Base-by-base conservation (phyloP, 2,888 invertebrate species). In the Tortricodes alternella region DNA sequence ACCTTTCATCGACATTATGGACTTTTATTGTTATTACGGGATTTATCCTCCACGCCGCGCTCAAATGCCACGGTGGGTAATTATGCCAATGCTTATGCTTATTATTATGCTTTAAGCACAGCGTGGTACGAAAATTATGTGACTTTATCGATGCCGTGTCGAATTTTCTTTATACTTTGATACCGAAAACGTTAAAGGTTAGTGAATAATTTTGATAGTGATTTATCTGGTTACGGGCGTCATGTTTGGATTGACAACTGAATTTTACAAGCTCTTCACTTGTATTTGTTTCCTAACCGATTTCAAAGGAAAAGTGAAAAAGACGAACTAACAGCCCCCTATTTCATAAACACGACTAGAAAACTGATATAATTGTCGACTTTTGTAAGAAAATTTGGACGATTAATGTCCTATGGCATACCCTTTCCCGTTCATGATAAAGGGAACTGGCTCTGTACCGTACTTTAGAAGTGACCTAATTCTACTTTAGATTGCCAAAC, bases 21-120 rank as follows among this genome's bases (percentile, higher is more conserved):
- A 53, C 60, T 71, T 76, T 74, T 74, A 78, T 74, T 76, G 71
- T 74, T 72, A 73, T 68, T 70, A 62, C 67, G 59, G 63, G 67
- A 73, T 73, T 76, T 73, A 73, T 74, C 68, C 59, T 60, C 59
- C 61, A 52, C 53, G 57, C 38, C 44, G 51, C 62, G 62, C 64
- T 70, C 61, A 68, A 74, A 74, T 74, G 71, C 66, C 72, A 69
- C 56, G 62, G 21, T 41, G 52, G 62, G 53, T 60, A 62, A 64
- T 67, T 63, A 66, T 68, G 65, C 52, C 62, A 63, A 11, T 51
- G 53, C n/a, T n/a, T n/a, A n/a, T n/a, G n/a, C n/a, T n/a, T n/a
- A n/a, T n/a, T n/a, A n/a, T 61, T 48, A 61, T 55, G 55, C 18
- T 39, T 34, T 18, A 48, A 38, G 51, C 59, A 50, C 62, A 56